Evolutionary conservation across 2,797 vertebrate species (phyloP), one percentile per base, ranked within the genome.

Genomic region (Gobio occitaniae): DNA sequence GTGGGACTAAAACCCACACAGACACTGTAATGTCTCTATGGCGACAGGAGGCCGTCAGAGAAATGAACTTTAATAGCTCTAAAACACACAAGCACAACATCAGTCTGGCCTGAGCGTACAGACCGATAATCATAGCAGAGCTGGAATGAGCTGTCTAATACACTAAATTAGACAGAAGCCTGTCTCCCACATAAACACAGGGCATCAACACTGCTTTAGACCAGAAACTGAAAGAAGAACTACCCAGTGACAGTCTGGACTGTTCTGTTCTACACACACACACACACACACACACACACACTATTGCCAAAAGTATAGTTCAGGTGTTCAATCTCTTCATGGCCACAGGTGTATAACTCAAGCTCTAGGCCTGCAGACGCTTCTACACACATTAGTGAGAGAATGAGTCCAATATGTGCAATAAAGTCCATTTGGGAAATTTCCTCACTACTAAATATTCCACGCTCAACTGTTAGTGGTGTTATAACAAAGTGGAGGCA

Each of bases 1-100:
- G 47, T 61, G 47, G 56, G 32, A 32, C 32, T 52, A 7, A 59
- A 50, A 19, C 78, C 36, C 48, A 66, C 25, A 41, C 79, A 56
- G 21, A n/a, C 80, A 72, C 56, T 66, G 56, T 66, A 38, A 54
- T 4, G 47, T 83, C 59, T 66, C 82, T 44, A 71, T 41, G 76
- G 54, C 11, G 69, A 84, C 69, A 38, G 61, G n/a, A 63, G 76
- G 32, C 21, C 4, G 4, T 50, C 65, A 63, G 12, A 48, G 52
- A 63, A 44, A 29, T 72, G 68, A 71, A 48, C 25, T 71, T 68
- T 77, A 84, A 52, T 44, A 29, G 13, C n/a, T 36, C 36, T 38
- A 41, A 38, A 72, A 72, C 41, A 44, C 41, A 44, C n/a, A 50
- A 44, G 70, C 71, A 36, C 66, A 13, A 25, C 44, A 74, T n/a